Conservation (phyloP, 1,140 invertebrate genomes). For the Scaptomyza pallida region DNA sequence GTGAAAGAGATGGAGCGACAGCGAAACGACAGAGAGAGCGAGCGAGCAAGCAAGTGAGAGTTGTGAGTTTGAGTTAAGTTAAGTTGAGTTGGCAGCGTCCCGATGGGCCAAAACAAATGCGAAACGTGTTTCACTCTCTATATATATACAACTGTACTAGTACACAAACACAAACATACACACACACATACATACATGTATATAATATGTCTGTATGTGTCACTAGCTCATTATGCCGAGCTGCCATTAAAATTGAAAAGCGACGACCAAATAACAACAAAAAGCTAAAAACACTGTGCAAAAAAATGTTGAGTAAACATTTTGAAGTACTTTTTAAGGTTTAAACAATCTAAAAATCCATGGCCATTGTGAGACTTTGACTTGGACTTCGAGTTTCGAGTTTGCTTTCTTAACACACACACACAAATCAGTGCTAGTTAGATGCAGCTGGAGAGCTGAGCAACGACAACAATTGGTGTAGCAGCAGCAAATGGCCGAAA, state of each 20-base stretch:
- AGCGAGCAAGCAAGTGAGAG: not conserved
- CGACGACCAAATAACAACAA: constrained; percentile 21
- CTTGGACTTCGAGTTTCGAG: no score
- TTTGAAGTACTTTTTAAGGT: not conserved
- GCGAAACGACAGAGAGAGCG: not conserved
- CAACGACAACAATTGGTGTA: no score
- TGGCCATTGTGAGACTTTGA: no score
- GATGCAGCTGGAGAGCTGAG: no score
- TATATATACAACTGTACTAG: not conserved
- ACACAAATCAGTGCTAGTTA: not conserved
- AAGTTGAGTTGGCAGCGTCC: constrained; percentile 40
- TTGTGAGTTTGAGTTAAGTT: not conserved
- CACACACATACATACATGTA: not conserved
- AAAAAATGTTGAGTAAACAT: constrained; percentile 19
- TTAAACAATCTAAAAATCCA: no score
- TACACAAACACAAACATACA: not conserved
- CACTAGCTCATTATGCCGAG: constrained; percentile 69
- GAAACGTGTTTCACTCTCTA: constrained; percentile 26
- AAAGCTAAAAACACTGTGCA: constrained; percentile 28
- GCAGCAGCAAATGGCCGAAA: no score
- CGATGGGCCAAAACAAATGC: constrained; percentile 66
- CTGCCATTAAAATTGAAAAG: constrained; percentile 72
- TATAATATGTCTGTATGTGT: constrained; percentile 24
- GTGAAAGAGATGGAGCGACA: not conserved
- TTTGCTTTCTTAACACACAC: no score